These are phyloP conservation scores for Mionectes macconnelli DNA, from an alignment of 2,113 vertebrate genomes.

Conservation along the genomic window DNA sequence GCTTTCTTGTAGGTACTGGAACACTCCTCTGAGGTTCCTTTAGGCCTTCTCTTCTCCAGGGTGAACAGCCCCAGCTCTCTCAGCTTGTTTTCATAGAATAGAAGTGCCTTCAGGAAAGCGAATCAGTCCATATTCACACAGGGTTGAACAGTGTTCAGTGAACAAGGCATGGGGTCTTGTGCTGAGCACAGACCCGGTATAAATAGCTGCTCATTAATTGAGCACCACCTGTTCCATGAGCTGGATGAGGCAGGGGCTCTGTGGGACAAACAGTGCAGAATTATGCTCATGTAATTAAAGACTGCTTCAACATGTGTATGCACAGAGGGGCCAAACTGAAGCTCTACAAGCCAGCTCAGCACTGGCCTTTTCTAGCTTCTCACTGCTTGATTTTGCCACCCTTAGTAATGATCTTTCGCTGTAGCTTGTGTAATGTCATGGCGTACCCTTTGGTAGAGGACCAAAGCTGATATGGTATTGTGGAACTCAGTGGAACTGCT, in stretches of 20 bases:
- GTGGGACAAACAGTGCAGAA: neutral
- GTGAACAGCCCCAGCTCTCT: neutral
- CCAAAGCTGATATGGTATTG: neutral
- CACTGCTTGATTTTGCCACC: neutral
- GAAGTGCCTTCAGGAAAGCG: neutral
- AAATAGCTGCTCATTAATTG: conserved; percentile 14
- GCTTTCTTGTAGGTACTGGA: neutral
- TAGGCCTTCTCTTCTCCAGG: neutral
- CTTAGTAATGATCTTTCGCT: neutral
- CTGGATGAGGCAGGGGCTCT: conserved; percentile 11
- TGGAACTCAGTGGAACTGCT: neutral
- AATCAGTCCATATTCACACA: neutral
- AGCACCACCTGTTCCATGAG: conserved; percentile 3
- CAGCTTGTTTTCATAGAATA: neutral
- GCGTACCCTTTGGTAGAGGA: neutral
- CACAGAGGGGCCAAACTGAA: neutral
- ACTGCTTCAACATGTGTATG: neutral
- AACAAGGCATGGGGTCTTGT: neutral
- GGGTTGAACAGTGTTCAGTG: neutral
- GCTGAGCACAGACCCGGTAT: neutral
- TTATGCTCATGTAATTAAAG: conserved; percentile 21
- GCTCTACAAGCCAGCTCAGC: neutral
- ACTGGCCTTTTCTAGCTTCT: neutral
- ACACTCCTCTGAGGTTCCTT: neutral
- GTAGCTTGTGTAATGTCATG: neutral